Percentiles rank a stretch among this genome's conserved stretches.
phyloP scores from a whole-genome alignment of 2,113 vertebrate species.

The Sylvicapra grimmia region DNA sequence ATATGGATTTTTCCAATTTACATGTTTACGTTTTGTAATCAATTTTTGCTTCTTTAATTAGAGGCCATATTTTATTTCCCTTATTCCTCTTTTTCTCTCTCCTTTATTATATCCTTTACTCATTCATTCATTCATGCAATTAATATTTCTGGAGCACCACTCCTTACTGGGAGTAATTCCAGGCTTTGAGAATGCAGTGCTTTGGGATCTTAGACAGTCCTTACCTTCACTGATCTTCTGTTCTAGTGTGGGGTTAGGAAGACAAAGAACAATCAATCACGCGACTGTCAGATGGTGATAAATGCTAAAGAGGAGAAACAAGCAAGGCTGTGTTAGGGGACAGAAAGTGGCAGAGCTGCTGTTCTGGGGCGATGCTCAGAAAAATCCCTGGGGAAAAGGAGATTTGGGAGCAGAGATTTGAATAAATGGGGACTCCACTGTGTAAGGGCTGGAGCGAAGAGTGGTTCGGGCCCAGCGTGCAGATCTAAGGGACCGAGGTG shows the following conservation, averaged over 20 bases:
- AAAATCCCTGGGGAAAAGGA: background rate
- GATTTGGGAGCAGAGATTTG: background rate
- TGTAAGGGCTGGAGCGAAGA: background rate
- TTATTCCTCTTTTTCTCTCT: background rate
- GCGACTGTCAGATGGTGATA: background rate
- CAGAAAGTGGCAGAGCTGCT: background rate
- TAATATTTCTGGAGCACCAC: background rate
- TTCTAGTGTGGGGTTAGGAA: background rate
- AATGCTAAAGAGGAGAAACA: background rate
- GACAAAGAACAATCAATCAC: background rate
- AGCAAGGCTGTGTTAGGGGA: background rate
- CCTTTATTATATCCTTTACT: background rate
- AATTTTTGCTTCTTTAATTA: background rate
- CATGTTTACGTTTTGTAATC: background rate
- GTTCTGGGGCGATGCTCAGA: background rate
- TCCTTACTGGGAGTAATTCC: background rate
- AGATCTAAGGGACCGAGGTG: accelerated
- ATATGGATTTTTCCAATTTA: background rate
- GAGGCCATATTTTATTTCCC: background rate
- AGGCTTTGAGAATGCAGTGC: background rate
- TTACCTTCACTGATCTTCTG: background rate
- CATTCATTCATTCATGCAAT: background rate
- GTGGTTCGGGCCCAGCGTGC: background rate
- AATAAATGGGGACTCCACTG: background rate
- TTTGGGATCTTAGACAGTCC: background rate